A percentile compares a stretch with the other conserved stretches of the same genome.
Evolutionary conservation across 2,113 vertebrate genomes (phyloP).

Genomic region (Odontophorus gujanensis): DNA sequence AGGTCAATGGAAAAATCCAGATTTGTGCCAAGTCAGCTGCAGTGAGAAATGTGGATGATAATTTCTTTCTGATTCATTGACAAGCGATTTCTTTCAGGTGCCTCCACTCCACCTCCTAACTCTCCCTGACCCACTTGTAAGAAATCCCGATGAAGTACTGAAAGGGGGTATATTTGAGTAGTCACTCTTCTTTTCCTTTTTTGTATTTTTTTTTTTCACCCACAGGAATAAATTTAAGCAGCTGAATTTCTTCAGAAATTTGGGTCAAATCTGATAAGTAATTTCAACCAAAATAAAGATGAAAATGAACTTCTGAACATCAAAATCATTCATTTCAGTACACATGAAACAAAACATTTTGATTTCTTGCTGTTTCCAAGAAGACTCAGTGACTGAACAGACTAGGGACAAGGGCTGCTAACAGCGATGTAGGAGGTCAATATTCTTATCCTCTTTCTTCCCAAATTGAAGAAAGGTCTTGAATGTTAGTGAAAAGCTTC

Average conservation of each 20-base stretch:
- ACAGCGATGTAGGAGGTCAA: not conserved
- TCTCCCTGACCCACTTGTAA: slow-evolving; percentile 3
- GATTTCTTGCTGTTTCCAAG: slow-evolving; percentile 8
- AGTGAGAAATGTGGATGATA: not conserved
- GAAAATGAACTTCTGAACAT: slow-evolving; percentile 23
- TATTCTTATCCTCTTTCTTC: not conserved
- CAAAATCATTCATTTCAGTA: not conserved
- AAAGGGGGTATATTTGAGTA: not conserved
- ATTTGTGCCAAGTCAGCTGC: not conserved
- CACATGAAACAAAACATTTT: not conserved
- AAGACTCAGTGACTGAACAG: not conserved
- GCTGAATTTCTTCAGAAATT: slow-evolving; percentile 42
- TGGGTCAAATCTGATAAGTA: slow-evolving; percentile 36
- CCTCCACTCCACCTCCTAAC: accelerated
- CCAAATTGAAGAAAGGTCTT: not conserved
- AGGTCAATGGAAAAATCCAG: not conserved
- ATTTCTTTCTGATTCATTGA: not conserved
- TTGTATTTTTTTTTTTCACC: not conserved
- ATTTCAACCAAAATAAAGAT: slow-evolving; percentile 48
- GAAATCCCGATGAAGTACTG: slow-evolving; percentile 17
- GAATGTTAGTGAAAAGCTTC: not conserved
- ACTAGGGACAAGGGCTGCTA: not conserved
- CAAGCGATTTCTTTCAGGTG: not conserved
- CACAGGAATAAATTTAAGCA: slow-evolving; percentile 7
- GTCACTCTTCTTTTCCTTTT: not conserved